Evolutionary conservation across 2,113 vertebrate genomes (phyloP), one percentile per base, ranked within the genome.

Genomic region (Sciurus niger): DNA sequence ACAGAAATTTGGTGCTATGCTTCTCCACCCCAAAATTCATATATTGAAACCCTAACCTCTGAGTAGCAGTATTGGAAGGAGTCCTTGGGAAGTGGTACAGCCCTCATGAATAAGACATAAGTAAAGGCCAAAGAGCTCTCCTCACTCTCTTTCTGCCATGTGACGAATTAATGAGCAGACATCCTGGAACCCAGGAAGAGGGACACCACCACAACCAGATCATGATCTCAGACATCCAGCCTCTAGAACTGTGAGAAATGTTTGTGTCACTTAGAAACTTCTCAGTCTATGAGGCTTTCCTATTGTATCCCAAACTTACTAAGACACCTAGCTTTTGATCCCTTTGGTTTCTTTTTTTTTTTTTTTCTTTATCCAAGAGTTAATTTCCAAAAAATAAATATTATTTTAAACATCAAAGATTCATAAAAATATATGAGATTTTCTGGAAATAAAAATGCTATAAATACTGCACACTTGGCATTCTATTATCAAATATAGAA

Each of bases 361-460:
- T 10, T 55, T 68, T 55, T 88, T 82, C 32, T 63, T 79, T 89
- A n/a, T 78, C 43, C 9, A 55, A 87, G 72, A n/a, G 18, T 51
- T 73, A 68, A 40, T 43, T 58, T 51, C 2, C 24, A 94, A 84
- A 67, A 65, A 84, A 22, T n/a, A 43, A 60, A 46, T 37, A 40
- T 68, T 74, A 11, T 5, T 83, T 83, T 79, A 86, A 82, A 46
- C 43, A 90, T 67, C 24, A 76, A 83, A 63, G 28, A 80, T 72
- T 82, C 67, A 85, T 63, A 74, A 76, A 94, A 96, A 90, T n/a
- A 10, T 20, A 73, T 90, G 34, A 9, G 13, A 58, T 67, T 84
- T 88, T 51, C 53, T 53, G 55, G 2, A 65, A 60, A 65, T 86
- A 80, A 67, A 90, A 93, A 60, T 55, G 30, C 24, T 88, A 65